Conservation (phyloP, 2,797 vertebrate species). For the Phalloptychus januarius region DNA sequence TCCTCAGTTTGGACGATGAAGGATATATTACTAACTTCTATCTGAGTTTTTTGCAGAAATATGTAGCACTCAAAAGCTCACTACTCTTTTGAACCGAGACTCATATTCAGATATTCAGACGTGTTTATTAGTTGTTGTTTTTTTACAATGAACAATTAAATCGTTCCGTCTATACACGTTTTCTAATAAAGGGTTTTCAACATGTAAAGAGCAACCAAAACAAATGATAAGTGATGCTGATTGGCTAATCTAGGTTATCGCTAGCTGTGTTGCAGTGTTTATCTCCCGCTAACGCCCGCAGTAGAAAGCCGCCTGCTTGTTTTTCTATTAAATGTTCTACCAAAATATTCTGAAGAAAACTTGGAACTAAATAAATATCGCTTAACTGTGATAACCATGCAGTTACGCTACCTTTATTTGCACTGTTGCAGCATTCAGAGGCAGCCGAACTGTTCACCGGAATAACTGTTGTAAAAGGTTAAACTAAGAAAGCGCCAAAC, state of each 20-base stretch:
- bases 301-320: constrained; percentile 5
- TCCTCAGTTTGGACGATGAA: background rate
- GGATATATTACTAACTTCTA: background rate
- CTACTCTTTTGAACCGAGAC: background rate
- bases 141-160: background rate
- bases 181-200: background rate
- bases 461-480: constrained; percentile 58
- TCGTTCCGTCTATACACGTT: background rate
- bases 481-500: background rate
- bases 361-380: background rate
- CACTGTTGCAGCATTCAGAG: constrained; percentile 54
- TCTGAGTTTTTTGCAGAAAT: background rate
- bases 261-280: constrained; percentile 4
- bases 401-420: constrained; percentile 50
- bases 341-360: fast-evolving
- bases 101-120: background rate
- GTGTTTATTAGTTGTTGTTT: background rate
- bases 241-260: constrained; percentile 3
- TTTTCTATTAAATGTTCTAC: background rate
- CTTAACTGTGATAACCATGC: background rate
- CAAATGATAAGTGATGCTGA: background rate
- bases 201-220: background rate
- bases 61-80: background rate
- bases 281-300: constrained; percentile 37
- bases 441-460: constrained; percentile 48